Conservation (phyloP, 2,113 vertebrate species). For the Gadus macrocephalus region DNA sequence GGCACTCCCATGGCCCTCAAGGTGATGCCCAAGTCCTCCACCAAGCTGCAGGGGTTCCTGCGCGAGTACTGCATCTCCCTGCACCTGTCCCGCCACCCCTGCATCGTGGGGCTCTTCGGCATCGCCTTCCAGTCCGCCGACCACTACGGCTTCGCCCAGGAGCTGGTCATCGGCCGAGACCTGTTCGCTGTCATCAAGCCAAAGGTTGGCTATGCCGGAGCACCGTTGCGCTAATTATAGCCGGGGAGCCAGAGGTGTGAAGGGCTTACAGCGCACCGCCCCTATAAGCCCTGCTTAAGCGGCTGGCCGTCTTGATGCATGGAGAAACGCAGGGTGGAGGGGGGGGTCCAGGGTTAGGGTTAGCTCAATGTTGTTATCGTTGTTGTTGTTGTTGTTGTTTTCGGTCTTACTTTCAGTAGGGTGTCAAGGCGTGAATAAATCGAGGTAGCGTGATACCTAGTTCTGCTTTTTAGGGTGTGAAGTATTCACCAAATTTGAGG, state of each 20-base stretch:
- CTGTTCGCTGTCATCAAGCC: conserved; percentile 90
- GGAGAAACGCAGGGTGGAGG: too few species aligned
- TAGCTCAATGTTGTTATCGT: too few species aligned
- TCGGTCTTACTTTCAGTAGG: too few species aligned
- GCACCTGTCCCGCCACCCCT: conserved; percentile 81
- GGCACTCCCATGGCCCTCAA: conserved; percentile 93
- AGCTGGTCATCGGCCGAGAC: conserved; percentile 84
- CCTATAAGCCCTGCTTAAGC: too few species aligned
- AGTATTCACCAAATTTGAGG: too few species aligned
- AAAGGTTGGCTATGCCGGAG: conserved; percentile 66
- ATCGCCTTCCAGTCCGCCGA: conserved; percentile 85
- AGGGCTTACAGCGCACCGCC: background rate
- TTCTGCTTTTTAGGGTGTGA: too few species aligned
- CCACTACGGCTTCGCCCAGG: conserved; percentile 88
- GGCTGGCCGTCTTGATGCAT: too few species aligned
- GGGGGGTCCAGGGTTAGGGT: too few species aligned
- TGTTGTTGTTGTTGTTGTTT: too few species aligned
- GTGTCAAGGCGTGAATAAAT: too few species aligned
- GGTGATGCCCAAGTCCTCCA: conserved; percentile 85
- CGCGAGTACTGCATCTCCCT: conserved; percentile 91
- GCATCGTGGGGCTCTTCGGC: conserved; percentile 84
- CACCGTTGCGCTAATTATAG: background rate
- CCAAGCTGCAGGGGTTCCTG: conserved; percentile 87
- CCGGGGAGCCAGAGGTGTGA: background rate
- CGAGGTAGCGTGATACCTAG: too few species aligned